Percentiles rank a stretch among this genome's conserved stretches.
Conservation (phyloP, 2,113 vertebrate genomes). For the Prietella phreatophila region DNA sequence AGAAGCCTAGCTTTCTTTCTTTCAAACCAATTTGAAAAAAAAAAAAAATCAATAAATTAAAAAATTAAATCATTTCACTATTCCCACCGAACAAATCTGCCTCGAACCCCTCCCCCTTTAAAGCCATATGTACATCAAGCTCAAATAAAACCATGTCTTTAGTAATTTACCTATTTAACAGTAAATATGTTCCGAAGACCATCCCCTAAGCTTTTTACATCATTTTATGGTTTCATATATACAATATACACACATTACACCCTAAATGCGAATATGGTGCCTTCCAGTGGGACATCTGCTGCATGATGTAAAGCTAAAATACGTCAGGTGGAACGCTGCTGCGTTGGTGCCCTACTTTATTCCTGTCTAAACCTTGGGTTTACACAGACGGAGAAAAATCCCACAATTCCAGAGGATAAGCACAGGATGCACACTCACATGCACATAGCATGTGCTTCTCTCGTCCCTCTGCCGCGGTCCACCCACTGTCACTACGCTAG, state of each 20-base stretch:
- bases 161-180: neutral
- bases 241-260: too few species aligned
- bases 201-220: neutral
- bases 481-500: constrained; percentile 3
- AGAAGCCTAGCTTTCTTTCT: neutral
- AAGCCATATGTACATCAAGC: neutral
- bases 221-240: neutral
- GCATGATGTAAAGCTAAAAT: neutral
- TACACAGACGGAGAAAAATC: constrained; percentile 43
- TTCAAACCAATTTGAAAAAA: neutral
- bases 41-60: neutral
- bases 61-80: neutral
- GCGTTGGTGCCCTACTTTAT: neutral
- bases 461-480: constrained; percentile 31
- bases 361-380: constrained; percentile 19
- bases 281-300: neutral
- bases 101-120: neutral
- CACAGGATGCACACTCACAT: constrained; percentile 53
- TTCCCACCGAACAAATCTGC: neutral
- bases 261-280: neutral
- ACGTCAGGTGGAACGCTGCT: neutral
- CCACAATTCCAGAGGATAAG: constrained; percentile 28
- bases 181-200: neutral
- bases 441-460: constrained; percentile 65
- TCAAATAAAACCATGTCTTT: neutral